Conservation (phyloP, 2,113 vertebrate genomes). For the Bufo gargarizans region DNA sequence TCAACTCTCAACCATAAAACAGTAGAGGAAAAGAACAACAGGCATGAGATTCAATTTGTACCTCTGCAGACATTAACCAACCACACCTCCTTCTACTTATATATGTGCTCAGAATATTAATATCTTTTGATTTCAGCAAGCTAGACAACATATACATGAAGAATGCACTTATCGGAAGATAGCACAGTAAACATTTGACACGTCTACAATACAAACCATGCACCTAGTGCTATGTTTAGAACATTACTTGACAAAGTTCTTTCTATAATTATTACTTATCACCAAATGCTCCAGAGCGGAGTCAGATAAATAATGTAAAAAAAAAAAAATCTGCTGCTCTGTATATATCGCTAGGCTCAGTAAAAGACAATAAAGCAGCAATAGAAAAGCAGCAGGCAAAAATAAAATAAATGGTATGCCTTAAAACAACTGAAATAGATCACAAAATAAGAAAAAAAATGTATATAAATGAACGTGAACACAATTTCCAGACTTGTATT, state of each 20-base stretch:
- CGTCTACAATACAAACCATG: slow-evolving; percentile 25
- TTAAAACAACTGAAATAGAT: slow-evolving; percentile 9
- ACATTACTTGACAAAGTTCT: slow-evolving; percentile 42
- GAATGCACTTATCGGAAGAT: slow-evolving; percentile 36
- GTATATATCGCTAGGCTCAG: not conserved
- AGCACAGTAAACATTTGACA: slow-evolving; percentile 43
- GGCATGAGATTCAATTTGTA: not conserved
- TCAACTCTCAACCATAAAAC: not conserved
- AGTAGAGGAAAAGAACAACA: not conserved
- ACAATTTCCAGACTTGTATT: slow-evolving; percentile 42
- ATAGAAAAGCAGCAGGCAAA: not conserved
- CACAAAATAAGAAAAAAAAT: not conserved
- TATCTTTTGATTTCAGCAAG: slow-evolving; percentile 13
- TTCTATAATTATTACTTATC: slow-evolving; percentile 52
- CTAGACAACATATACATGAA: slow-evolving; percentile 36
- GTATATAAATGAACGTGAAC: slow-evolving; percentile 19
- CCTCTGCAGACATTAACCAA: slow-evolving; percentile 25
- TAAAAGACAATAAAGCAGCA: slow-evolving; percentile 14
- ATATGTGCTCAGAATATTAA: slow-evolving; percentile 49
- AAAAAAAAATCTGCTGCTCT: slow-evolving; percentile 29
- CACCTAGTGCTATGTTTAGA: slow-evolving; percentile 34
- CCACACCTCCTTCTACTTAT: slow-evolving; percentile 43
- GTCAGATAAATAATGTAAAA: slow-evolving; percentile 40
- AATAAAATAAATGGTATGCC: slow-evolving; percentile 8
- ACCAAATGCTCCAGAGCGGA: not conserved